Percentiles rank a stretch among this genome's conserved stretches.
Conservation (phyloP, 2,888 invertebrate genomes). For the Drosophila vallismaia region DNA sequence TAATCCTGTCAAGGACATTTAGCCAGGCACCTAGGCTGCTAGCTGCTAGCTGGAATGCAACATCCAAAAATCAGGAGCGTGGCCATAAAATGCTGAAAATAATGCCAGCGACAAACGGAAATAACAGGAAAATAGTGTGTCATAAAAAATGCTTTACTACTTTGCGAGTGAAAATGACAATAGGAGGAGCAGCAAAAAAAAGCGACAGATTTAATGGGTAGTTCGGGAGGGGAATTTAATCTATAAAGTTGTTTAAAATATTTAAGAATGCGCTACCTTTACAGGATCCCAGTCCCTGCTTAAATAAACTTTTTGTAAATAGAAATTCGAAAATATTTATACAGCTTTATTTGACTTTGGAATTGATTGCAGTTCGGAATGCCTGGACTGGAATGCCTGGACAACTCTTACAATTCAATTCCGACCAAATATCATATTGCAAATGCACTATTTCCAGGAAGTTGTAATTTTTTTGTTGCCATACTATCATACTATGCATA, state of each 20-base stretch:
- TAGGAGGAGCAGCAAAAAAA: background rate
- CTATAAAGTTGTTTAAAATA: constrained; percentile 16
- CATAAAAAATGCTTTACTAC: constrained; percentile 63
- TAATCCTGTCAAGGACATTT: constrained; percentile 69
- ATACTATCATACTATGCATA: constrained; percentile 66
- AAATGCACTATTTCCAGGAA: constrained; percentile 18
- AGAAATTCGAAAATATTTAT: background rate
- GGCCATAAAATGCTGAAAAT: constrained; percentile 35
- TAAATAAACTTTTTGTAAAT: background rate
- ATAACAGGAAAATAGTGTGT: constrained; percentile 69
- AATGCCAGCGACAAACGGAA: constrained; percentile 66
- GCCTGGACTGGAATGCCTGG: constrained; percentile 1
- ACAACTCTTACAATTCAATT: constrained; percentile 7
- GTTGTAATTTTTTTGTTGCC: constrained; percentile 43
- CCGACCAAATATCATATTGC: background rate
- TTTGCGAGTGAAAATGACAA: constrained; percentile 8
- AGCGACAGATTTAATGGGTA: constrained; percentile 19
- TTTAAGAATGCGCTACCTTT: background rate
- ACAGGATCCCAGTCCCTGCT: too few species aligned
- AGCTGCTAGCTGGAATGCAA: constrained; percentile 12
- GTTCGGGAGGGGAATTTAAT: constrained; percentile 29
- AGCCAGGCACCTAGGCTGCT: constrained; percentile 11
- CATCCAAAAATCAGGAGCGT: constrained; percentile 19
- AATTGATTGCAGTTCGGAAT: background rate
- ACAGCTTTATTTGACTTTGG: background rate